These are phyloP conservation scores for Nemopilema nomurai DNA, from an alignment of 30 jellyfish, hydroid and myxozoan genomes.

Conservation along the genomic window DNA sequence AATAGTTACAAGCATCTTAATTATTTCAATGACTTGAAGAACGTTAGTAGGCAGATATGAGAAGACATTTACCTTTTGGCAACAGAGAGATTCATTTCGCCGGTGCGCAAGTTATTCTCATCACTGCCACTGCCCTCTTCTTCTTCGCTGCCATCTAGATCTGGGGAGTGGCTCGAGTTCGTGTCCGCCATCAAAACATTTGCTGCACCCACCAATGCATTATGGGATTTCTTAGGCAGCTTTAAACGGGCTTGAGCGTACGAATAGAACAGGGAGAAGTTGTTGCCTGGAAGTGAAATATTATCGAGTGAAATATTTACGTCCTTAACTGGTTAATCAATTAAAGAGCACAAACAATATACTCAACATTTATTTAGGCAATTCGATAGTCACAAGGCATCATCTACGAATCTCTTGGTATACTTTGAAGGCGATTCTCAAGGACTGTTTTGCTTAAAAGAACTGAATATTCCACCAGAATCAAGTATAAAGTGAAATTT, in stretches of 20 bases:
- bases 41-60: too few relatives aligned
- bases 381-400: too few relatives aligned
- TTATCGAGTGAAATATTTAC: background rate
- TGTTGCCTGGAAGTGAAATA: constrained; percentile 72
- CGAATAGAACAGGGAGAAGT: constrained; percentile 92
- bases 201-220: constrained; percentile 98
- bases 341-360: too few relatives aligned
- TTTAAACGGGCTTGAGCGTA: constrained; percentile 98
- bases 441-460: too few relatives aligned
- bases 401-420: too few relatives aligned
- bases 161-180: constrained; percentile 60
- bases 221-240: constrained; percentile 85
- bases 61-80: constrained; percentile 43
- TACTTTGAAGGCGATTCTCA: too few relatives aligned
- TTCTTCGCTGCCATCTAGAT: constrained; percentile 54
- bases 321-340: too few relatives aligned
- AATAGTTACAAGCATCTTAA: too few relatives aligned
- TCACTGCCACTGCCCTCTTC: constrained; percentile 47
- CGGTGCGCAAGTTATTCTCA: background rate
- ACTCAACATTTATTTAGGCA: too few relatives aligned
- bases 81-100: constrained; percentile 21
- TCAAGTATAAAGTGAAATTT: too few relatives aligned
- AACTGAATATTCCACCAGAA: too few relatives aligned
- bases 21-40: too few relatives aligned
- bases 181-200: constrained; percentile 95